Base-by-base conservation (phyloP, 2,113 vertebrate species). In the Echinops telfairi region DNA sequence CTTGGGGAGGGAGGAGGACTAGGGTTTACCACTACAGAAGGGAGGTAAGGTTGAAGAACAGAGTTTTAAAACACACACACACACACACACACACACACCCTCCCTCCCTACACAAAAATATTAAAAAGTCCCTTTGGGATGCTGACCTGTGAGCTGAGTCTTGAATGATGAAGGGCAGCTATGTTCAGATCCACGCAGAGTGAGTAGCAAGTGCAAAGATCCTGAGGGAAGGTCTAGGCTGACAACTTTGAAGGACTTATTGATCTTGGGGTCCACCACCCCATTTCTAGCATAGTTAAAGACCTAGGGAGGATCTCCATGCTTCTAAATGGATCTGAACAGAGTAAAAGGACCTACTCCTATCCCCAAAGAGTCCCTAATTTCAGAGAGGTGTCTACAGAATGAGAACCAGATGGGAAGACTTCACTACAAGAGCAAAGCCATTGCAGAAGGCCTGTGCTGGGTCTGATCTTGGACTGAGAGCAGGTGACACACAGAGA, bases 61-160 rank as follows among this genome's bases (percentile, higher is more conserved):
- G 62, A 0, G 29, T 25, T 68, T 68, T 47, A 47, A 47, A 47
- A 47, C 43, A 47, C 43, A 47, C 43, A 47, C n/a, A n/a, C n/a
- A n/a, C n/a, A n/a, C n/a, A n/a, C n/a, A n/a, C n/a, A n/a, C n/a
- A n/a, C n/a, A n/a, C n/a, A n/a, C n/a, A n/a, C n/a, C n/a, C n/a
- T n/a, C n/a, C n/a, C n/a, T n/a, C 43, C 43, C 43, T 47, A 47
- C 43, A 47, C 43, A 47, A 22, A 66, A 68, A 64, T 64, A 64
- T 7, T 10, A 64, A 91, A 33, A 95, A 38, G 7, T 76, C 1
- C 62, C 40, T 91, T 43, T 89, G 89, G 86, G 71, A 36, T 81
- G 31, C 77, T 68, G 16, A 78, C 71, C 47, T 82, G n/a, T 86
- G 82, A 77, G 81, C 23, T 29, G 27, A 95, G 60, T 43, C 66